Percentiles rank a stretch among this genome's conserved stretches.
phyloP scores from a whole-genome alignment of 2,888 invertebrate species.

The Cantharis flavilabris region DNA sequence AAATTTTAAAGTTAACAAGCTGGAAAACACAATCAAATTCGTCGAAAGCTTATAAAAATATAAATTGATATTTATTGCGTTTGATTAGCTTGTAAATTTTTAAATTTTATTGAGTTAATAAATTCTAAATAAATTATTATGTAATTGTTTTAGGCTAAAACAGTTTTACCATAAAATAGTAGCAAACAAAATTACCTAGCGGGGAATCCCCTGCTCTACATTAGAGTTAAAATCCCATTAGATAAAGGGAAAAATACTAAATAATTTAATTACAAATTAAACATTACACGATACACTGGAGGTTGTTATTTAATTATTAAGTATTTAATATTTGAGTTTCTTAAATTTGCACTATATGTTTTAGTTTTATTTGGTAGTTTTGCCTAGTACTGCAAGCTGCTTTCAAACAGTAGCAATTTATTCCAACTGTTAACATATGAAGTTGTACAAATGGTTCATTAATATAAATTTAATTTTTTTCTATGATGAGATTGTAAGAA shows the following conservation, averaged over 20 bases:
- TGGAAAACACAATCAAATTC: not conserved
- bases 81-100: not conserved
- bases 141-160: not conserved
- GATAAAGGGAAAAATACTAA: not conserved
- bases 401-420: conserved; percentile 31
- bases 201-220: not conserved
- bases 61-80: not conserved
- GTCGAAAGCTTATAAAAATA: not conserved
- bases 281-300: not conserved
- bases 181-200: not conserved
- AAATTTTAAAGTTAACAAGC: not conserved
- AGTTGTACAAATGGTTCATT: conserved; percentile 21
- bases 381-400: conserved; percentile 15
- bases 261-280: not conserved
- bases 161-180: not conserved
- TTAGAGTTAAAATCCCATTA: not conserved
- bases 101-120: not conserved
- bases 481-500: conserved; percentile 30
- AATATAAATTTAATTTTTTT: conserved; percentile 13
- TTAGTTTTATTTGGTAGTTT: not conserved
- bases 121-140: not conserved
- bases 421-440: conserved; percentile 42
- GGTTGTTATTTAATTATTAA: not conserved
- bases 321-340: not conserved
- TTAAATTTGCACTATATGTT: not conserved